phyloP scores from a whole-genome alignment of 2,113 vertebrate species.

The Asarcornis scutulata region DNA sequence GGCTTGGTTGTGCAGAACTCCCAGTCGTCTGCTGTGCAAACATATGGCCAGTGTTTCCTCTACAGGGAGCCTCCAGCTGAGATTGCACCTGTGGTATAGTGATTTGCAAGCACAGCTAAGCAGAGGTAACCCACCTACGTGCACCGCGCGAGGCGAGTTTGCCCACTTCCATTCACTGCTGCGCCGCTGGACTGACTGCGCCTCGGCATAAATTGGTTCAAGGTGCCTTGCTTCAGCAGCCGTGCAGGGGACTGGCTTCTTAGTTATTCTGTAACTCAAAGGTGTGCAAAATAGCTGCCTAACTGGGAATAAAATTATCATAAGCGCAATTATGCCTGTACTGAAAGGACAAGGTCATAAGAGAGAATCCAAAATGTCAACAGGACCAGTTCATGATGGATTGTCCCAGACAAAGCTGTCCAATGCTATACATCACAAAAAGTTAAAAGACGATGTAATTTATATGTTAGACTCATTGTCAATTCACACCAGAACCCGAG shows the following conservation, averaged over 20 bases:
- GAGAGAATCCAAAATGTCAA: constrained; percentile 62
- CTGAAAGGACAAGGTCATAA: constrained; percentile 66
- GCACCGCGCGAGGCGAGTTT: neutral
- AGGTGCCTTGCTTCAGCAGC: constrained; percentile 47
- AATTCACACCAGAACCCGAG: neutral
- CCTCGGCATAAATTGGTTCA: constrained; percentile 59
- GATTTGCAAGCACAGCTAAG: neutral
- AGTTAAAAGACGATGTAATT: constrained; percentile 65
- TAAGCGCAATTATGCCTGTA: constrained; percentile 55
- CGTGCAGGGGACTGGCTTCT: neutral
- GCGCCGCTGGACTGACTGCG: neutral
- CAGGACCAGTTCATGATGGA: constrained; percentile 61
- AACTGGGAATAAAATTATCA: constrained; percentile 67
- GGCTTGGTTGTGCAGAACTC: neutral
- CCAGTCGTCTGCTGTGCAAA: neutral
- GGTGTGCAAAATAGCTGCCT: constrained; percentile 58
- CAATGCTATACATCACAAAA: constrained; percentile 56
- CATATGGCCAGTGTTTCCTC: constrained; percentile 28
- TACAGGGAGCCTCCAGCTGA: constrained; percentile 9
- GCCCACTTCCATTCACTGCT: constrained; percentile 37
- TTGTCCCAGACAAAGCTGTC: constrained; percentile 61
- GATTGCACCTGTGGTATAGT: neutral
- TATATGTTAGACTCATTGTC: constrained; percentile 43
- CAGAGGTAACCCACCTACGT: neutral
- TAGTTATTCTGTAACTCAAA: constrained; percentile 55